phyloP scores from a whole-genome alignment of 2,888 invertebrate genomes.

The Acanthosepion pharaonis region DNA sequence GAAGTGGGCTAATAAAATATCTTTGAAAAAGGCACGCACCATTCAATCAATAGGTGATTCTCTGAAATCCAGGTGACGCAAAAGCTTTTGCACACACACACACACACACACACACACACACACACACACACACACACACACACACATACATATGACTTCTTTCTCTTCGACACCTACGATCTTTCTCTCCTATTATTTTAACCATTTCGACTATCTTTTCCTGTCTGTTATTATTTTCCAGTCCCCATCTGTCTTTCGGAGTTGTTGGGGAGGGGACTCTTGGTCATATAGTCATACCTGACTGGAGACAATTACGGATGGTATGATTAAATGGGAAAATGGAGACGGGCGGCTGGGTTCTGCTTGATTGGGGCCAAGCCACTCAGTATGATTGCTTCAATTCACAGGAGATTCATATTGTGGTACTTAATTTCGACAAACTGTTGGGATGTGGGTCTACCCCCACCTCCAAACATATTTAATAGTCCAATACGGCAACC shows the following conservation, averaged over 20 bases:
- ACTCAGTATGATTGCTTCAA: conserved; percentile 33
- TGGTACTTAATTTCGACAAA: not conserved
- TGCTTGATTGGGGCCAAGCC: not conserved
- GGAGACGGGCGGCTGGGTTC: not conserved
- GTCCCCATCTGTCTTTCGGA: not conserved
- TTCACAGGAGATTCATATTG: not conserved
- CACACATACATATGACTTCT: too few relatives aligned
- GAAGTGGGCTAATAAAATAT: too few relatives aligned
- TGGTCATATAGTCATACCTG: not conserved
- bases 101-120: too few relatives aligned
- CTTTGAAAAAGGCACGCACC: too few relatives aligned
- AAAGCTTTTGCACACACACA: too few relatives aligned
- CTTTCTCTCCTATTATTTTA: not conserved
- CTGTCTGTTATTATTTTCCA: not conserved
- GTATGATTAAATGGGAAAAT: not conserved
- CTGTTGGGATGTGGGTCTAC: not conserved
- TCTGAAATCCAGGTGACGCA: too few relatives aligned
- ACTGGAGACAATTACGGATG: not conserved
- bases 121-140: too few relatives aligned
- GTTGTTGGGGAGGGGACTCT: not conserved
- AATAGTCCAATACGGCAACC: not conserved
- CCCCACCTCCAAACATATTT: not conserved
- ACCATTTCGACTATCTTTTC: not conserved
- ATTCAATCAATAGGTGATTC: too few relatives aligned
- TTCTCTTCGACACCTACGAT: too few relatives aligned